These are phyloP conservation scores for Bryconaethiops microstoma DNA, from an alignment of 2,797 vertebrate species.

Conservation along the genomic window DNA sequence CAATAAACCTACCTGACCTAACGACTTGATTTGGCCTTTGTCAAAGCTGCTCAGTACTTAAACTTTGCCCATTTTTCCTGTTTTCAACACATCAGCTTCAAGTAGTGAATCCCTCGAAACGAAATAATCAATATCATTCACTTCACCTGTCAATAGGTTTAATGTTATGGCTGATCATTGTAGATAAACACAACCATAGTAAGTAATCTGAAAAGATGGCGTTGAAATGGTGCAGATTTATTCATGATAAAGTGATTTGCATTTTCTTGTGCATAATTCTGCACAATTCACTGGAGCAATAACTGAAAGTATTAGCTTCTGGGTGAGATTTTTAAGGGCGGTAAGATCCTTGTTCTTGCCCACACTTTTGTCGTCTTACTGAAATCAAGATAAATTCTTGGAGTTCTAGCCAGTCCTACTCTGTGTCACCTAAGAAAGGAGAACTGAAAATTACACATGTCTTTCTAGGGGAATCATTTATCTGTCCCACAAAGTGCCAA, in stretches of 20 bases:
- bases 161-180: no score
- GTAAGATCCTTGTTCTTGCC: slow-evolving; percentile 12
- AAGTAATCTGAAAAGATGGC: no score
- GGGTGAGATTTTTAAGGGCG: slow-evolving; percentile 1
- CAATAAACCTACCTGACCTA: no score
- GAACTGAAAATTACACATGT: slow-evolving; percentile 37
- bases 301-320: background rate
- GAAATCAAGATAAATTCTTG: slow-evolving; percentile 20
- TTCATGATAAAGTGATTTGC: background rate
- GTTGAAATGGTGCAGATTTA: no score
- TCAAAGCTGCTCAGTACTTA: no score
- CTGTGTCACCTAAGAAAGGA: slow-evolving; percentile 31
- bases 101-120: no score
- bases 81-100: no score
- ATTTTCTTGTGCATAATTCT: background rate
- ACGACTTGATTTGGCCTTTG: no score
- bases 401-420: slow-evolving; percentile 8
- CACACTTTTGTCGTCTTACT: slow-evolving; percentile 4
- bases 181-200: no score
- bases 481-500: slow-evolving; percentile 34
- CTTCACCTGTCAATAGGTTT: no score
- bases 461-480: slow-evolving; percentile 38
- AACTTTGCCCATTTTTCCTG: no score
- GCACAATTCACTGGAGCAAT: background rate
- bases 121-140: no score